These are phyloP conservation scores for Camponotus fellah DNA, from an alignment of 2,888 invertebrate species.

Conservation along the genomic window DNA sequence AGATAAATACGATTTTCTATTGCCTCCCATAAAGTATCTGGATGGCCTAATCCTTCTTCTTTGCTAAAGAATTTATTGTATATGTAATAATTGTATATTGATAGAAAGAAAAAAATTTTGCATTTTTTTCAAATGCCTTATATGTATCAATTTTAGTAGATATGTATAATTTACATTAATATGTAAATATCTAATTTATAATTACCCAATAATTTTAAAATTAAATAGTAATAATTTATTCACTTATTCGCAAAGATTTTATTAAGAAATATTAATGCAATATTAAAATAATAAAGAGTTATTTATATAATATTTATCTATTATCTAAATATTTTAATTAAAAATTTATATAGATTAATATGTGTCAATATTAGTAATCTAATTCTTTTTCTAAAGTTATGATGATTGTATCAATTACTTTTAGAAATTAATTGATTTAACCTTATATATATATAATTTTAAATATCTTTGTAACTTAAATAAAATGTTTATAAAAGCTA, in stretches of 20 bases:
- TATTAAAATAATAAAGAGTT: not conserved
- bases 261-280: not conserved
- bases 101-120: not conserved
- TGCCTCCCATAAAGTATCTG: slow-evolving; percentile 79
- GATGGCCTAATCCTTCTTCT: slow-evolving; percentile 65
- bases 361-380: not conserved
- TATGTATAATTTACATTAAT: not conserved
- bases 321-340: not conserved
- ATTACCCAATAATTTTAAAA: not conserved
- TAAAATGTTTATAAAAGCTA: not conserved
- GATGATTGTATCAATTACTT: not conserved
- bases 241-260: not conserved
- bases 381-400: not conserved
- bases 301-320: not conserved
- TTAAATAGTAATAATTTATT: not conserved
- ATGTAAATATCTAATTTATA: not conserved
- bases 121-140: not conserved
- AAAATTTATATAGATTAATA: not conserved
- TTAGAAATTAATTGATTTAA: not conserved
- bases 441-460: not conserved
- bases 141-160: not conserved
- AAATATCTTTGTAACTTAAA: not conserved
- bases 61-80: slow-evolving; percentile 41
- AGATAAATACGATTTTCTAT: slow-evolving; percentile 67
- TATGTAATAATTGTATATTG: not conserved